Percentiles rank a stretch among this genome's conserved stretches.
Conservation (phyloP, 2,797 vertebrate species). For the Brachyrhaphis roseni region DNA sequence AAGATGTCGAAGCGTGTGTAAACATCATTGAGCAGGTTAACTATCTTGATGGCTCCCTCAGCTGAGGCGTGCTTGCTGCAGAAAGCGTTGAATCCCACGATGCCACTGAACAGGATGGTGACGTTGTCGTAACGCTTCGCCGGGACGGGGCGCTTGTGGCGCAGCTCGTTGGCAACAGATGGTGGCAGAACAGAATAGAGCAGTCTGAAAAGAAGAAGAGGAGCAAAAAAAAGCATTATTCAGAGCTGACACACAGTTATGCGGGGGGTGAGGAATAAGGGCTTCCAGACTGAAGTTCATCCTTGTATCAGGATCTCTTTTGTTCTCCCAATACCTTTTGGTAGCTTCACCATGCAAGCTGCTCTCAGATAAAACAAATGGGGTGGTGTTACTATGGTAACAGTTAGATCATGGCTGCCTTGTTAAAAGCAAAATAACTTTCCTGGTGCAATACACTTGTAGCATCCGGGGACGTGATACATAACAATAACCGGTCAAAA, state of each 20-base stretch:
- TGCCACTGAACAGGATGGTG: constrained; percentile 98
- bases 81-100: constrained; percentile 96
- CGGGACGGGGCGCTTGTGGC: constrained; percentile 95
- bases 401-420: constrained; percentile 71
- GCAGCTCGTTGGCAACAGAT: constrained; percentile 96
- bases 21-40: constrained; percentile 97
- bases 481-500: constrained; percentile 1
- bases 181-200: constrained; percentile 96
- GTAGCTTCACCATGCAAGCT: constrained; percentile 66
- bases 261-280: constrained; percentile 21
- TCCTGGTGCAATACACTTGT: constrained; percentile 54
- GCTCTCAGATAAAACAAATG: constrained; percentile 48
- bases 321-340: constrained; percentile 70
- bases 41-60: constrained; percentile 99
- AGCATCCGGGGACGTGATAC: constrained; percentile 43
- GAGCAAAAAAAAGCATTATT: constrained; percentile 9
- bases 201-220: constrained; percentile 76
- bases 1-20: constrained; percentile 98
- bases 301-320: constrained; percentile 55
- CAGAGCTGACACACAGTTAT: constrained; percentile 12
- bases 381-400: constrained; percentile 74
- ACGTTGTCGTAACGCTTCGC: constrained; percentile 98
- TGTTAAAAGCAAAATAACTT: constrained; percentile 69
- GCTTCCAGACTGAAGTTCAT: constrained; percentile 40
- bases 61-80: constrained; percentile 98